Conservation (phyloP, 2,113 vertebrate species). For the Microcebus tavaratra region DNA sequence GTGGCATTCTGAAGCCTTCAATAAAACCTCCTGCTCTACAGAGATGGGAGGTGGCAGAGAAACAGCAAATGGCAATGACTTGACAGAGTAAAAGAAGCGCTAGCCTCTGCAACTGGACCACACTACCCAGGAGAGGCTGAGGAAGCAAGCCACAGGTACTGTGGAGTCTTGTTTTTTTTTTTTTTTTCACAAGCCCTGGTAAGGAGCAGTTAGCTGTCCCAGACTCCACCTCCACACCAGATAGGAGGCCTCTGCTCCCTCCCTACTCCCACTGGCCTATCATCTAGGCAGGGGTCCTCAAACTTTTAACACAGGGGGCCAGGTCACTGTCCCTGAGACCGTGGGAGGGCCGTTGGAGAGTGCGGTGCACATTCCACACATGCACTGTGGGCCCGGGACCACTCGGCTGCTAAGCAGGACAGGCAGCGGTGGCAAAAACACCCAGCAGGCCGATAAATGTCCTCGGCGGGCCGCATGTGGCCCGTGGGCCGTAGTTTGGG, state of each 20-base stretch:
- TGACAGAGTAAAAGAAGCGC: neutral
- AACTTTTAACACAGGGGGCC: too few relatives aligned
- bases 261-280: neutral
- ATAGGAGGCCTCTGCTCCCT: neutral
- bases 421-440: too few relatives aligned
- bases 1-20: neutral
- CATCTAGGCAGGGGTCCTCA: too few relatives aligned
- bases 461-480: too few relatives aligned
- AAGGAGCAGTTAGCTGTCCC: neutral
- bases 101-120: neutral
- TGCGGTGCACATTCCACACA: too few relatives aligned
- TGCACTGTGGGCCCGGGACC: too few relatives aligned
- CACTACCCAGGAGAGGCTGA: neutral
- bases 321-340: too few relatives aligned
- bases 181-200: neutral
- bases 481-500: too few relatives aligned
- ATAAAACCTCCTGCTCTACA: neutral
- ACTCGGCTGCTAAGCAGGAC: too few relatives aligned
- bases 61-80: too few relatives aligned
- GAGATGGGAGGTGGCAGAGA: neutral
- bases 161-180: neutral
- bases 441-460: too few relatives aligned
- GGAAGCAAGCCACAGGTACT: neutral
- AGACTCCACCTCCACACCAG: neutral
- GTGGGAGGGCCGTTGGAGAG: too few relatives aligned